Conservation (phyloP, 1,140 invertebrate genomes). For the Ylistrum balloti region DNA sequence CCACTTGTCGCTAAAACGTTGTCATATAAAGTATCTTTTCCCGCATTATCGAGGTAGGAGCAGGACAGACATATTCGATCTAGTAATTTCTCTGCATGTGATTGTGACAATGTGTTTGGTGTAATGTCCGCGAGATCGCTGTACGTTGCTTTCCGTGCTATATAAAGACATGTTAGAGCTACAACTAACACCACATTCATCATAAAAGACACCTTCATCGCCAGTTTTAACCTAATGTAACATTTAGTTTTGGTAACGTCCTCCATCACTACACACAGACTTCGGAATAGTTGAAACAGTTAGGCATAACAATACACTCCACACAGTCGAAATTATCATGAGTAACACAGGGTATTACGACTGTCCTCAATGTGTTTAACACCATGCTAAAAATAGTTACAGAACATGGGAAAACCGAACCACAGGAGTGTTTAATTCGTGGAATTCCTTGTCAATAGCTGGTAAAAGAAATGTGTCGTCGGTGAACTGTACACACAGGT, state of each 20-base stretch:
- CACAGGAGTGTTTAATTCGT: background rate
- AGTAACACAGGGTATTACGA: too few species aligned
- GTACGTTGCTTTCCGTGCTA: background rate
- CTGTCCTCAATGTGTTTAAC: background rate
- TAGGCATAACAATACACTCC: too few species aligned
- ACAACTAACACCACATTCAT: background rate
- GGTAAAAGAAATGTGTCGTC: too few species aligned
- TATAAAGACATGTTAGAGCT: background rate
- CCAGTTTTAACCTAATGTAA: background rate
- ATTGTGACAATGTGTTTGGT: background rate
- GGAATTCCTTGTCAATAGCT: background rate
- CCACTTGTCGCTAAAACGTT: background rate
- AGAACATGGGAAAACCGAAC: background rate
- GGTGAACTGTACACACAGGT: too few species aligned
- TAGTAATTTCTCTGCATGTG: background rate
- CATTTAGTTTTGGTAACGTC: background rate
- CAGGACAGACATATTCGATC: background rate
- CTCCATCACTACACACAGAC: background rate
- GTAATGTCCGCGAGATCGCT: background rate
- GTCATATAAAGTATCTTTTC: background rate
- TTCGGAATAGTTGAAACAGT: too few species aligned
- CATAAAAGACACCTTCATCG: background rate
- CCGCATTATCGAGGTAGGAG: background rate
- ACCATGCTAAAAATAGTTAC: background rate
- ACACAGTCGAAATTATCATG: too few species aligned